These are phyloP conservation scores for Gryllus bimaculatus DNA, from an alignment of 1,140 invertebrate species.

Conservation along the genomic window DNA sequence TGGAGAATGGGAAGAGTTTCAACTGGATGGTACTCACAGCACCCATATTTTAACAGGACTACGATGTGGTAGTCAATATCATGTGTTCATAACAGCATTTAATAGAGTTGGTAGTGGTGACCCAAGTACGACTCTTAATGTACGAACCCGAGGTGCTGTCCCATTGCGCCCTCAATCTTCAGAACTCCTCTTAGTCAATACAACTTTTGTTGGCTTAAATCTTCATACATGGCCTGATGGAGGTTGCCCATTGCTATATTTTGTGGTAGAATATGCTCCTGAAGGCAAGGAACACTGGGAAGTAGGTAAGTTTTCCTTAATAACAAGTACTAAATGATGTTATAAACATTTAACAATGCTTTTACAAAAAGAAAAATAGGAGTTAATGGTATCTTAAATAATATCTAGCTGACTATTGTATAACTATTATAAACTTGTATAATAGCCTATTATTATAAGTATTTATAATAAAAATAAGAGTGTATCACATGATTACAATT, in stretches of 20 bases:
- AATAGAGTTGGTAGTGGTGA: conserved; percentile 36
- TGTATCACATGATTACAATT: too few species aligned
- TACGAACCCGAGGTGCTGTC: conserved; percentile 13
- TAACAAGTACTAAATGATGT: conserved; percentile 4
- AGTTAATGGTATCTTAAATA: background rate
- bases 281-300: background rate
- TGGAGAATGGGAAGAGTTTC: conserved; percentile 38
- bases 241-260: conserved; percentile 48
- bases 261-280: conserved; percentile 42
- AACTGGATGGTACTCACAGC: conserved; percentile 25
- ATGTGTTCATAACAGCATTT: conserved; percentile 37
- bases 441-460: background rate
- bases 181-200: conserved; percentile 13
- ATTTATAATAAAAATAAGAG: too few species aligned
- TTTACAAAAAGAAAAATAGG: background rate
- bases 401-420: background rate
- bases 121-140: conserved; percentile 30
- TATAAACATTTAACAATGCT: background rate
- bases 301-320: conserved; percentile 12
- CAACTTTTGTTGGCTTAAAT: conserved; percentile 27
- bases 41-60: conserved; percentile 36
- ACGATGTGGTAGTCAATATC: conserved; percentile 41
- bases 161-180: conserved; percentile 36
- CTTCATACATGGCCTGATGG: conserved; percentile 39
- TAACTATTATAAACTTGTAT: background rate